Evolutionary conservation across 2,888 invertebrate species (phyloP), one percentile per base, ranked within the genome.

Genomic region (Hydropsyche betteni): DNA sequence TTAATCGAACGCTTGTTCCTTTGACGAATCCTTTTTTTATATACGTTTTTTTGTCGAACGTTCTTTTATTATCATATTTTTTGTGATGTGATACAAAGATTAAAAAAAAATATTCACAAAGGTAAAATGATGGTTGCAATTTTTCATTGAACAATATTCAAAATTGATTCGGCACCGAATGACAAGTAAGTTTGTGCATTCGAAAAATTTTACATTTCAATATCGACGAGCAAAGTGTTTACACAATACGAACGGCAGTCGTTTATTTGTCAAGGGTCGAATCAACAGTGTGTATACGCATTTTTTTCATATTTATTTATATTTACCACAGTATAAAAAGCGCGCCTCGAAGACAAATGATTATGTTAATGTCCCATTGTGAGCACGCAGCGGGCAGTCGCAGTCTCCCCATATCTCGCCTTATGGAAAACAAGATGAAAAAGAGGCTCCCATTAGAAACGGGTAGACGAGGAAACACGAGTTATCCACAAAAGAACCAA

Each of bases 321-420:
- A 53, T 51, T 70, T 24, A 53, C 8, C 53, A 53, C 53, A 2
- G 53, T 51, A 70, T 70, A 74, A 72, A 55, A 68, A 64, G 74
- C 53, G 55, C 58, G 68, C 68, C 71, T 74, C 71, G 75, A 73
- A 78, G 76, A 78, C 78, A 78, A 78, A 78, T 78, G 83, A 84
- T 85, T 87, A 87, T 87, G 87, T 81, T 84, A 87, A 87, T 87
- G 83, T 75, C 61, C 83, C 83, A 87, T 87, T 87, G 87, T 87
- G 84, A 83, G 80, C 82, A 83, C 76, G 8, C 78, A 78, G 78
- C 76, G 75, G 74, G 78, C 61, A 34, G 58, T 50, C 70, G 70
- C 53, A 33, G 24, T 70, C 70, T 64, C 61, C 61, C 44, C 38
- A 58, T 58, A 64, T 34, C 36, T 58, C 55, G 58, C 44, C 44